Conservation (phyloP, 1,140 invertebrate species). For the Chelonus insularis region DNA sequence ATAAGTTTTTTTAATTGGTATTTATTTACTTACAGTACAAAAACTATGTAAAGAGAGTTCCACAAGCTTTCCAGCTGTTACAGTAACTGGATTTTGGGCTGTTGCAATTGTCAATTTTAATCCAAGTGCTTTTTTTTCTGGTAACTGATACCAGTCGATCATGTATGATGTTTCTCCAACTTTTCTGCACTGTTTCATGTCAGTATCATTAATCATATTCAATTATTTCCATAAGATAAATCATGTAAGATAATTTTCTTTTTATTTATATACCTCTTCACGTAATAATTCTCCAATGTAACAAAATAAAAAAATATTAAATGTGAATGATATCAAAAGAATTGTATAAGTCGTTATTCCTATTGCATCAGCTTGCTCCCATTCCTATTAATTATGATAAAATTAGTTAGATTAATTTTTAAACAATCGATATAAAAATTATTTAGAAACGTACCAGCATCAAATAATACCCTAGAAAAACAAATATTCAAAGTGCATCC, state of each 20-base stretch:
- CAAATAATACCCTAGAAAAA: slow-evolving; percentile 29
- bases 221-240: slow-evolving; percentile 23
- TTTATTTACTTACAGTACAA: slow-evolving; percentile 39
- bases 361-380: slow-evolving; percentile 27
- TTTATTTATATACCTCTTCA: slow-evolving; percentile 34
- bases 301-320: slow-evolving; percentile 46
- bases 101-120: slow-evolving; percentile 33
- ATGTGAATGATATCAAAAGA: slow-evolving; percentile 35
- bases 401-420: too few species aligned
- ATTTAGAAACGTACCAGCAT: slow-evolving; percentile 24
- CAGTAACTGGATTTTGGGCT: slow-evolving; percentile 36
- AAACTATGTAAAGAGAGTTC: slow-evolving; percentile 41
- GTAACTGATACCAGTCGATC: slow-evolving; percentile 41
- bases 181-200: slow-evolving; percentile 21
- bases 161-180: slow-evolving; percentile 33
- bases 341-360: slow-evolving; percentile 33
- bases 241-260: slow-evolving; percentile 26
- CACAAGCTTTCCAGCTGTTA: slow-evolving; percentile 43
- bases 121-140: slow-evolving; percentile 30
- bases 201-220: not conserved
- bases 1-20: too few species aligned
- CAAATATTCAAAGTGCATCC: slow-evolving; percentile 30
- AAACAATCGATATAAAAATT: too few species aligned
- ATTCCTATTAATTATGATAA: too few species aligned
- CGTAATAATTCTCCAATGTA: slow-evolving; percentile 38